phyloP scores from a whole-genome alignment of 2,888 invertebrate species.

The Tenthredo mesomela region DNA sequence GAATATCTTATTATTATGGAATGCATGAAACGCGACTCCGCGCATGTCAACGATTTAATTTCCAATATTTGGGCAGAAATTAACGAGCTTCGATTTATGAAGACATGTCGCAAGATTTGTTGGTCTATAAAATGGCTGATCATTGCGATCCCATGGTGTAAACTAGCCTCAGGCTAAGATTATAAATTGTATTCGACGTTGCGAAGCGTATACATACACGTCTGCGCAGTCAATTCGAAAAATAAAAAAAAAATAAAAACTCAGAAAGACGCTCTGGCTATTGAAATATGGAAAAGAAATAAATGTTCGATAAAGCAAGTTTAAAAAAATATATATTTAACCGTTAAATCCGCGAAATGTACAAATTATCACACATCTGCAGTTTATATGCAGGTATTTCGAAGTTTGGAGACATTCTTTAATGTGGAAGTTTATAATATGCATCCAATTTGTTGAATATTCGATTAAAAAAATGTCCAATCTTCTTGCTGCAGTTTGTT shows the following conservation, averaged over 20 bases:
- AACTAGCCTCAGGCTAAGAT: conserved; percentile 26
- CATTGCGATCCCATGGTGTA: conserved; percentile 2
- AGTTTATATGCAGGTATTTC: no score
- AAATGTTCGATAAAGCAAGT: neutral
- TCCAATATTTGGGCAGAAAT: conserved; percentile 18
- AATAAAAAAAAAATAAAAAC: neutral
- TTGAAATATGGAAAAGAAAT: neutral
- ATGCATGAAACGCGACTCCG: neutral
- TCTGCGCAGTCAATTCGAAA: neutral
- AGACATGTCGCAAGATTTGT: conserved; percentile 22
- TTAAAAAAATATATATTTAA: neutral
- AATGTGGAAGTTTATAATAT: neutral
- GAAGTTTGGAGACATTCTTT: neutral
- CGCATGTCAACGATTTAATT: neutral
- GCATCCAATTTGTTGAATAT: neutral
- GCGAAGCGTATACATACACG: neutral
- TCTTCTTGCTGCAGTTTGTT: conserved; percentile 7
- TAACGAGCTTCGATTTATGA: conserved; percentile 7
- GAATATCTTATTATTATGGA: neutral
- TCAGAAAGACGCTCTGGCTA: neutral
- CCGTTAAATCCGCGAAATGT: neutral
- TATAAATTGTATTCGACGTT: neutral
- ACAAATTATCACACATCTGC: neutral
- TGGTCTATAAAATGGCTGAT: conserved; percentile 12
- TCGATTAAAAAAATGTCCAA: neutral